A percentile compares a stretch with the other conserved stretches of the same genome.
These are phyloP conservation scores for Hesperophylax magnus DNA, from an alignment of 1,140 invertebrate genomes.

Conservation along the genomic window DNA sequence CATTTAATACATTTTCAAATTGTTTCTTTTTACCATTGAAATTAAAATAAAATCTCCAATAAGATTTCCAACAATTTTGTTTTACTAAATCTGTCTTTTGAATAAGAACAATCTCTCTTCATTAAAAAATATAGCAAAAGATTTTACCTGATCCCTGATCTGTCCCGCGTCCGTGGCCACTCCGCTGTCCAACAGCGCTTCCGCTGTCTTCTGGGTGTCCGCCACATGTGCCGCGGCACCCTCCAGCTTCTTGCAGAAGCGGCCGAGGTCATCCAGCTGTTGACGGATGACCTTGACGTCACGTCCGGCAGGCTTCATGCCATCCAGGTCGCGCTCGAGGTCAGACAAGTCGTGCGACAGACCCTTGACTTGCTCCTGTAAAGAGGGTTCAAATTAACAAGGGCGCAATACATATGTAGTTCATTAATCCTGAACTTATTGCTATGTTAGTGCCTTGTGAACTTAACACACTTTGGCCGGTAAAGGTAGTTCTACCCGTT, in stretches of 20 bases:
- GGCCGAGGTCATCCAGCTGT: slow-evolving; percentile 87
- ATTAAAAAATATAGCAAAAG: background rate
- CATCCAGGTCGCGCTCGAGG: slow-evolving; percentile 88
- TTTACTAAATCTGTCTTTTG: no score
- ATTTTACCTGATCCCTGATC: slow-evolving; percentile 76
- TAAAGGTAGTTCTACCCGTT: no score
- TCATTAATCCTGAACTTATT: no score
- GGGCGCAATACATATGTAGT: no score
- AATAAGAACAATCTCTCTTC: no score
- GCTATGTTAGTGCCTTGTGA: no score
- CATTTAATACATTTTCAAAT: no score
- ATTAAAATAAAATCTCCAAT: no score
- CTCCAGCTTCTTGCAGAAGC: slow-evolving; percentile 78
- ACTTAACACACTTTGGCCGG: no score
- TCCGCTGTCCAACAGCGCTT: slow-evolving; percentile 85
- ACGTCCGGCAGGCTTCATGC: slow-evolving; percentile 86
- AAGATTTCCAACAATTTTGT: no score
- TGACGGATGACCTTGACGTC: slow-evolving; percentile 87
- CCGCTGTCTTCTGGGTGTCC: slow-evolving; percentile 80
- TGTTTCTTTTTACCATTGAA: no score
- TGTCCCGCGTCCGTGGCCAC: slow-evolving; percentile 87
- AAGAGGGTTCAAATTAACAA: background rate
- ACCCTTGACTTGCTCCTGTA: slow-evolving; percentile 83
- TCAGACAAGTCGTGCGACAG: slow-evolving; percentile 82
- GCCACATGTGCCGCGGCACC: slow-evolving; percentile 78